Evolutionary conservation across 2,113 vertebrate genomes (phyloP), one percentile per base, ranked within the genome.

Genomic region (Hirundichthys speculiger): DNA sequence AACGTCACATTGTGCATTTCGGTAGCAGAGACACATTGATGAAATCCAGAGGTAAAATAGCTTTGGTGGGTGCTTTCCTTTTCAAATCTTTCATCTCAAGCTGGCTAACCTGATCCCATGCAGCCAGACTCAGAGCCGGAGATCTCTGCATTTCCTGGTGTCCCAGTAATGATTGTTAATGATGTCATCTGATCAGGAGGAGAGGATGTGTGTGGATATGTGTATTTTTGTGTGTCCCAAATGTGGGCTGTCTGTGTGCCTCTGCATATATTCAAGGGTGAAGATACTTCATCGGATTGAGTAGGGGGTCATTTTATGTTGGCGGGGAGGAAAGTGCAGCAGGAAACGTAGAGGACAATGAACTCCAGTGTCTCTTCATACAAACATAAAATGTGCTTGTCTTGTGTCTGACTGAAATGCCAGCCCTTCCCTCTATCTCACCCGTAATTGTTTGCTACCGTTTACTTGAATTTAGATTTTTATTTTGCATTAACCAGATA

Each of bases 161-260:
- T 90, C 87, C 83, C 75, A 73, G 81, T 91, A 92, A 93, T 93
- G 89, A 90, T 91, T 92, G 86, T 92, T 93, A 93, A 92, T 90
- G 88, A 92, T 93, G 92, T 93, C 89, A 93, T 90, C 84, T 74
- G 90, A 93, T 93, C 92, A 72, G 88, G 54, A 86, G 73, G 64
- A 73, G 79, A 88, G 87, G 84, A 88, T 81, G 80, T 86, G 77
- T 81, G 64, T 9, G 68, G 58, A 69, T 69, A 53, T 73, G 77
- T 63, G 73, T 72, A 45, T 80, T 49, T 81, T 49, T 81, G 72
- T 74, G 78, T 72, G 80, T 52, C 52, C 57, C 50, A 55, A 89
- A 70, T 74, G 49, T 34, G 4, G 45, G 2, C 49, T 78, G 69
- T 75, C 50, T 82, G 64, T 64, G 65, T 47, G 58, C 8, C 16